Conservation (phyloP, 2,797 vertebrate species). For the Malurus leucopterus region DNA sequence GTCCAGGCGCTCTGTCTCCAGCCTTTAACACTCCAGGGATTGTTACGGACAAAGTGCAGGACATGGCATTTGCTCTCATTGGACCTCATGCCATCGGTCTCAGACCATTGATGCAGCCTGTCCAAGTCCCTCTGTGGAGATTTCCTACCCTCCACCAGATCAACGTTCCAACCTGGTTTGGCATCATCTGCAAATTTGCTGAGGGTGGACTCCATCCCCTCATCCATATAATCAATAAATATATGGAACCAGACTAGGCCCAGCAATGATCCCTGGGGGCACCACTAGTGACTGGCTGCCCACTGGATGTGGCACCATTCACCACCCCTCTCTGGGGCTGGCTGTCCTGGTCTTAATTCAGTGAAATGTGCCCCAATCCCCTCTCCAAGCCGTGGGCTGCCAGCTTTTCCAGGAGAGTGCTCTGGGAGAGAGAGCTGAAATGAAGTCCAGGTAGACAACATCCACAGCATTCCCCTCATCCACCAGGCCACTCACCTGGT, state of each 20-base stretch:
- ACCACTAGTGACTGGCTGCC: too few species aligned
- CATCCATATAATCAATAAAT: not conserved
- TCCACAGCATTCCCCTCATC: not conserved
- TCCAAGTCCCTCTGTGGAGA: not conserved
- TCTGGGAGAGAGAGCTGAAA: not conserved
- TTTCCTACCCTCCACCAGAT: not conserved
- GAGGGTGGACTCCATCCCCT: not conserved
- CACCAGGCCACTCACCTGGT: not conserved
- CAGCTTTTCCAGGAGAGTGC: not conserved
- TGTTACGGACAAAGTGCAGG: not conserved
- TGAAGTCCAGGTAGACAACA: not conserved
- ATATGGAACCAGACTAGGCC: too few species aligned
- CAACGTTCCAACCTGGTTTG: not conserved
- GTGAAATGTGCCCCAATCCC: not conserved
- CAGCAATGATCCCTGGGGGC: not conserved
- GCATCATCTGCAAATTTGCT: not conserved
- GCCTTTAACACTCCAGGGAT: too few species aligned
- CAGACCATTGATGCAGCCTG: not conserved
- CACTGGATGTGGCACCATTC: not conserved
- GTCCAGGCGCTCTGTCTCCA: rapidly evolving
- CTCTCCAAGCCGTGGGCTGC: not conserved
- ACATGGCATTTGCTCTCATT: not conserved
- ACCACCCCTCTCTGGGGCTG: not conserved
- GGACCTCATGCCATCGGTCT: not conserved
- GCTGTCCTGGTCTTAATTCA: not conserved